These are phyloP conservation scores for Globicephala melas DNA, from an alignment of 2,113 vertebrate species.

Conservation along the genomic window DNA sequence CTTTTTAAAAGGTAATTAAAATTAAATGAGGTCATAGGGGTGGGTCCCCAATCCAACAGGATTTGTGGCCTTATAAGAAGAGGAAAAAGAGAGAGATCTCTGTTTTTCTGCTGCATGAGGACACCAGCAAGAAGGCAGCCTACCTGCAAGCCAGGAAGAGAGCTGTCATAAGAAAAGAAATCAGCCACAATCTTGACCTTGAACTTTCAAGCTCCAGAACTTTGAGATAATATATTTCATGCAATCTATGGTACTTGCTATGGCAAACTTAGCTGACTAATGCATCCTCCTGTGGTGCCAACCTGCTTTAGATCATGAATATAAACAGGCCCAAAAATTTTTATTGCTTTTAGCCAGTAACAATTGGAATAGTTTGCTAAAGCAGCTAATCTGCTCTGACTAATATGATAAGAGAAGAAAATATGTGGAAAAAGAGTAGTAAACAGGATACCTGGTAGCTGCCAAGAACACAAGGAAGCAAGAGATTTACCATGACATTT, in stretches of 20 bases:
- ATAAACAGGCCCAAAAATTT: not conserved
- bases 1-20: not conserved
- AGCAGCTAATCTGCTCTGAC: not conserved
- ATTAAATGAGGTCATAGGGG: not conserved
- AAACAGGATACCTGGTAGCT: not conserved
- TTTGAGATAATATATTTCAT: not conserved
- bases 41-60: not conserved
- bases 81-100: not conserved
- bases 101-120: not conserved
- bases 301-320: not conserved
- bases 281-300: not conserved
- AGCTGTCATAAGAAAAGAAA: not conserved
- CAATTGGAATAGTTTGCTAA: not conserved
- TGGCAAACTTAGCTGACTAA: not conserved
- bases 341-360: not conserved
- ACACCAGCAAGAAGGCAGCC: not conserved
- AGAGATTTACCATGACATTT: not conserved
- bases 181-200: not conserved
- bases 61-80: not conserved
- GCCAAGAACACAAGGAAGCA: not conserved
- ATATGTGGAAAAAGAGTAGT: not conserved
- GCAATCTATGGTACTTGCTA: not conserved
- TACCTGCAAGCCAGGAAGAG: not conserved
- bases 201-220: not conserved
- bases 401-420: not conserved